These are phyloP conservation scores for Drosophila gaucha DNA, from an alignment of 2,888 invertebrate genomes.

Conservation along the genomic window DNA sequence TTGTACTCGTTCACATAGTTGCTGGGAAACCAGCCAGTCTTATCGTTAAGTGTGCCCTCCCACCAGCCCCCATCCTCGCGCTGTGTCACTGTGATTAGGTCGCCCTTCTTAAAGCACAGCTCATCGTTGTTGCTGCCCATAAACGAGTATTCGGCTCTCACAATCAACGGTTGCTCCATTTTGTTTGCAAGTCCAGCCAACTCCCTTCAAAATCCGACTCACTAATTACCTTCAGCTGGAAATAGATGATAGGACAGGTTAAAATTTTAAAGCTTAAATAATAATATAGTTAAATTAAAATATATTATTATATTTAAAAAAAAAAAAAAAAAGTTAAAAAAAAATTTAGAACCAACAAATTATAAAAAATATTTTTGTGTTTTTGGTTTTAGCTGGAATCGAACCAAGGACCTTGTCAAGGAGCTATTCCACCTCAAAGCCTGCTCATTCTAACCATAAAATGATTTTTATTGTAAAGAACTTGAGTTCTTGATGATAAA, in stretches of 20 bases:
- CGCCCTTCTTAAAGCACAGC: slow-evolving; percentile 97
- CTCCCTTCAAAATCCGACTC: slow-evolving; percentile 39
- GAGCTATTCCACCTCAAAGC: not conserved
- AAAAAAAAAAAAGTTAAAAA: no score
- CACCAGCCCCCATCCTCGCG: slow-evolving; percentile 99
- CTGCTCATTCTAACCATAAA: not conserved
- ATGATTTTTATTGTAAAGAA: not conserved
- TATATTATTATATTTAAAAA: not conserved
- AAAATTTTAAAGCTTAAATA: not conserved
- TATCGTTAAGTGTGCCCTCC: slow-evolving; percentile 98
- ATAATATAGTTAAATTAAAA: no score
- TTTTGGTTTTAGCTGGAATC: not conserved
- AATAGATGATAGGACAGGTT: not conserved
- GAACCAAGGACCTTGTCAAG: no score
- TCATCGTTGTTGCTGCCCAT: slow-evolving; percentile 99
- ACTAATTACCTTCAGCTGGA: slow-evolving; percentile 64
- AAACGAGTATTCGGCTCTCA: slow-evolving; percentile 96
- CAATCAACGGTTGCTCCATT: slow-evolving; percentile 86
- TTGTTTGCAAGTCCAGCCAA: slow-evolving; percentile 7
- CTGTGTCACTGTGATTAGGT: slow-evolving; percentile 98
- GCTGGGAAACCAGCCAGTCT: slow-evolving; percentile 99
- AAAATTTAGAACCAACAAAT: no score
- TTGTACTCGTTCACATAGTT: slow-evolving; percentile 97
- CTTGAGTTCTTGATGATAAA: no score
- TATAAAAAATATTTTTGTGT: not conserved